Conservation (phyloP, 2,888 invertebrate species). For the Archips xylosteana region DNA sequence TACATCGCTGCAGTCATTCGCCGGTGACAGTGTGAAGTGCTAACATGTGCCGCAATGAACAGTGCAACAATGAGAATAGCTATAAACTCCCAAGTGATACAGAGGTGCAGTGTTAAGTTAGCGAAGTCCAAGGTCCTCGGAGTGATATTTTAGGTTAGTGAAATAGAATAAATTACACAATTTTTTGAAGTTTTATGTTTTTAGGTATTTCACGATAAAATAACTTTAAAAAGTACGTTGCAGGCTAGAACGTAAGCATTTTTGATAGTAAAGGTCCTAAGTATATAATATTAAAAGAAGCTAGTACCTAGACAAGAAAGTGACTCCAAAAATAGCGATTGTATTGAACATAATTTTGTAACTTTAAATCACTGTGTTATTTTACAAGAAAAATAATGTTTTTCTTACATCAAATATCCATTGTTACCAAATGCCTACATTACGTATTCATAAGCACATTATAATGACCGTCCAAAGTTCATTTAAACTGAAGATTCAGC, state of each 20-base stretch:
- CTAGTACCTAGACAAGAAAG: too few relatives aligned
- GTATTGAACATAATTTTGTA: too few relatives aligned
- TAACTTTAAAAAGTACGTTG: too few relatives aligned
- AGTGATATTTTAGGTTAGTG: slow-evolving; percentile 39
- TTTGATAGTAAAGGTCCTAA: too few relatives aligned
- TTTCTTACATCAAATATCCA: slow-evolving; percentile 4
- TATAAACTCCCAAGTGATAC: slow-evolving; percentile 27
- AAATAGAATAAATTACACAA: slow-evolving; percentile 35
- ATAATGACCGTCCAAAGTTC: slow-evolving; percentile 35
- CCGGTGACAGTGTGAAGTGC: slow-evolving; percentile 53
- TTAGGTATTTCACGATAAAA: neutral
- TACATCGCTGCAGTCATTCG: slow-evolving; percentile 56
- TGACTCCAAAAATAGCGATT: too few relatives aligned
- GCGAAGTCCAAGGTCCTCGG: slow-evolving; percentile 74
- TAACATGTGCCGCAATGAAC: slow-evolving; percentile 68
- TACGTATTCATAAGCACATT: slow-evolving; percentile 29
- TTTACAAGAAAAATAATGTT: neutral
- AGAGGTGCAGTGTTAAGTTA: slow-evolving; percentile 56
- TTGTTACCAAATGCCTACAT: slow-evolving; percentile 12
- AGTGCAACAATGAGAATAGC: slow-evolving; percentile 46
- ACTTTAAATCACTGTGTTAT: neutral
- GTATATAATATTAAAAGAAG: too few relatives aligned
- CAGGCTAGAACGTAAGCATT: too few relatives aligned
- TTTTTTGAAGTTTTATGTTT: slow-evolving; percentile 9
- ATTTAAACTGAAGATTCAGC: slow-evolving; percentile 27